Evolutionary conservation across 1,140 invertebrate genomes (phyloP).

Genomic region (Drosophila albomicans): DNA sequence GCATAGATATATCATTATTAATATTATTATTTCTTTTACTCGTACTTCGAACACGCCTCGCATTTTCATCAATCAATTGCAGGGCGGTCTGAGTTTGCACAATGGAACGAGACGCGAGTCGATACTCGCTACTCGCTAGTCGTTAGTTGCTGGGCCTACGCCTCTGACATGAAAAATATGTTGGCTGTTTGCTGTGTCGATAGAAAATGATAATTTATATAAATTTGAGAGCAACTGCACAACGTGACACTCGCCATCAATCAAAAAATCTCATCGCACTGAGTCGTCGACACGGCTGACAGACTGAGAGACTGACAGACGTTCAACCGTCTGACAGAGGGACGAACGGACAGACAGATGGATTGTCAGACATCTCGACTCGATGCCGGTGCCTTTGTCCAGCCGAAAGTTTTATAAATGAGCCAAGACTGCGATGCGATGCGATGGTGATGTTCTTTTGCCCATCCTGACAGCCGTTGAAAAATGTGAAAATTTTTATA

Average conservation of each 20-base stretch:
- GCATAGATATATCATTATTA: conserved; percentile 83
- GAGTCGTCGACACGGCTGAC: conserved; percentile 39
- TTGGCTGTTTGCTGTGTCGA: conserved; percentile 46
- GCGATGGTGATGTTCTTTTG: conserved; percentile 31
- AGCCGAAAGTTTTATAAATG: conserved; percentile 54
- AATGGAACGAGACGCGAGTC: too few relatives aligned
- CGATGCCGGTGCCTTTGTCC: conserved; percentile 4
- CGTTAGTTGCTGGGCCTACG: neutral
- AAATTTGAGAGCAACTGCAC: conserved; percentile 74
- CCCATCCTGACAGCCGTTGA: conserved; percentile 40
- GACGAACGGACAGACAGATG: neutral
- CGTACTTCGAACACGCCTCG: conserved; percentile 67
- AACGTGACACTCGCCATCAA: conserved; percentile 74
- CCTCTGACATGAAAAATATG: conserved; percentile 78
- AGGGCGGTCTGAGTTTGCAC: neutral
- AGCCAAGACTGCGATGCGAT: conserved; percentile 33
- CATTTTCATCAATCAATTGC: conserved; percentile 79
- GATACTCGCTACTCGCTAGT: too few relatives aligned
- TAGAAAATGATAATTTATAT: conserved; percentile 81
- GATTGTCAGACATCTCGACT: conserved; percentile 12
- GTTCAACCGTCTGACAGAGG: conserved; percentile 8
- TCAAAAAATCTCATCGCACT: conserved; percentile 70
- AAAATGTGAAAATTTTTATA: conserved; percentile 66
- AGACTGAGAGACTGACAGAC: conserved; percentile 19
- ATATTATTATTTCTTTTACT: conserved; percentile 64